Percentiles rank a stretch among this genome's conserved stretches.
Conservation (phyloP, 2,113 vertebrate species). For the Herpailurus yagouaroundi region DNA sequence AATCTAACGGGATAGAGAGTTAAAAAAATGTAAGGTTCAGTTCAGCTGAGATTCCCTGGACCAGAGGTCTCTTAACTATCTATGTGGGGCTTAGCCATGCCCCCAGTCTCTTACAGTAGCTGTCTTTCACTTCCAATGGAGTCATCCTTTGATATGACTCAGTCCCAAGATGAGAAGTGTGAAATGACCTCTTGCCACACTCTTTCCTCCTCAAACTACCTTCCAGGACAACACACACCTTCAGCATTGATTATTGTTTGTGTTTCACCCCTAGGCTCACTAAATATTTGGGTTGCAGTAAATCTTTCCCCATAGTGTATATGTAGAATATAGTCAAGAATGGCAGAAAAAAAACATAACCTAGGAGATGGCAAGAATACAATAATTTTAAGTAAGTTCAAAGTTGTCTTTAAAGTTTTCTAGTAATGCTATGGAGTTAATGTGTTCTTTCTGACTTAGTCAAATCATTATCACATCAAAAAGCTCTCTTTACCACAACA, state of each 20-base stretch:
- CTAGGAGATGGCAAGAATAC: neutral
- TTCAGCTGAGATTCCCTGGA: neutral
- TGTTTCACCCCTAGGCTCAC: neutral
- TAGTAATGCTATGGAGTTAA: neutral
- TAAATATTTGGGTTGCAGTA: neutral
- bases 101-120: neutral
- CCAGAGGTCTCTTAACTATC: neutral
- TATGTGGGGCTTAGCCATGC: neutral
- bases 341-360: neutral
- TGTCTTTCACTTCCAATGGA: neutral
- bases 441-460: neutral
- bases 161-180: neutral
- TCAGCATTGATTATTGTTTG: neutral
- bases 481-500: neutral
- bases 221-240: fast-evolving
- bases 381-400: neutral
- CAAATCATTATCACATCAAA: neutral
- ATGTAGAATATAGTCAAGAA: neutral
- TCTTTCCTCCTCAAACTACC: neutral
- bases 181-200: neutral
- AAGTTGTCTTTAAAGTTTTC: neutral
- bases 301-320: neutral
- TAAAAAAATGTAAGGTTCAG: neutral
- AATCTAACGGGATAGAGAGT: neutral
- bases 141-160: neutral